Evolutionary conservation across 53 echinoderm and acorn worm species (phyloP).

Genomic region (Paracentrotus lividus): DNA sequence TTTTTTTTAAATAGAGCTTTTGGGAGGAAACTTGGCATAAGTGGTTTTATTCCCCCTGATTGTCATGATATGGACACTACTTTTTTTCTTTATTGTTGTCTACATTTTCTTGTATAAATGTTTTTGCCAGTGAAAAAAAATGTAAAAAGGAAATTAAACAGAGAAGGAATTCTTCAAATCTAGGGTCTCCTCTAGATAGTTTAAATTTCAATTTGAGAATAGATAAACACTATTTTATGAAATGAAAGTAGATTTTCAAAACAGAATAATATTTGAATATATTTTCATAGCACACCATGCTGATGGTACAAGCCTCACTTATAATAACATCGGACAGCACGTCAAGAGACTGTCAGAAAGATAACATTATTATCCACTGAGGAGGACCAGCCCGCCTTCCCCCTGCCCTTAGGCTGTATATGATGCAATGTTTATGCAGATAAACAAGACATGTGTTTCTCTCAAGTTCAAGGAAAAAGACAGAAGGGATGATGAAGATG

Average conservation of each 20-base stretch:
- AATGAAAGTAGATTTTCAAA: not conserved
- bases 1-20: too few relatives aligned
- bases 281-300: conserved; percentile 6
- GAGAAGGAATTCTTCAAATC: not conserved
- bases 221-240: not conserved
- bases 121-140: not conserved
- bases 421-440: conserved; percentile 62
- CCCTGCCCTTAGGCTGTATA: not conserved
- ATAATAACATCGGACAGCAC: conserved; percentile 14
- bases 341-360: not conserved
- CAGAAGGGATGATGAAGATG: conserved; percentile 12
- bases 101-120: too few relatives aligned
- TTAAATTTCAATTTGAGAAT: not conserved
- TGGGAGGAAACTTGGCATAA: too few relatives aligned
- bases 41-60: too few relatives aligned
- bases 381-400: not conserved
- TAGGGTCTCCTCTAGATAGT: not conserved
- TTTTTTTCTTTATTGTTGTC: too few relatives aligned
- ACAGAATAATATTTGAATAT: not conserved
- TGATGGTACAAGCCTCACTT: not conserved
- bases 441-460: conserved; percentile 45
- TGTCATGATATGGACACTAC: too few relatives aligned
- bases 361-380: conserved; percentile 56
- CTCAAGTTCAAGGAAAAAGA: conserved; percentile 50
- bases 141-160: not conserved